These are phyloP conservation scores for Entomobrya proxima DNA, from an alignment of 2,888 invertebrate species.

Conservation along the genomic window DNA sequence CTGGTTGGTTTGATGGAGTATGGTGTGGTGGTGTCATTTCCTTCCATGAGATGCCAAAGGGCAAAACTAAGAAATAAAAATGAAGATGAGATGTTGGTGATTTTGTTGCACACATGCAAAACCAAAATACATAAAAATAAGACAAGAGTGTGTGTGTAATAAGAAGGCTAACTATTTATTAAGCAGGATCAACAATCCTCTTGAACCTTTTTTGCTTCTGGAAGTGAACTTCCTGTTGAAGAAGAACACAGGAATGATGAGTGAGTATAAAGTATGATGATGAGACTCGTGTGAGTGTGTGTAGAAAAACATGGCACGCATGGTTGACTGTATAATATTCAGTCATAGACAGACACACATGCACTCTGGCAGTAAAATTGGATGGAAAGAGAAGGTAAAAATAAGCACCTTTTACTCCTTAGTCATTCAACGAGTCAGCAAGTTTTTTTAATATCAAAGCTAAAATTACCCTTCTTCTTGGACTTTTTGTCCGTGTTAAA, in stretches of 20 bases:
- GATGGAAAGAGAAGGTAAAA: neutral
- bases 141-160: neutral
- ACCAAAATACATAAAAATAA: neutral
- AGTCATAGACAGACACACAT: neutral
- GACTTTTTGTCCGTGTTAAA: neutral
- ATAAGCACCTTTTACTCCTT: constrained; percentile 24
- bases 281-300: neutral
- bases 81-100: neutral
- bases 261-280: too few relatives aligned
- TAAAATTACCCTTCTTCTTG: constrained; percentile 9
- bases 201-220: constrained; percentile 32
- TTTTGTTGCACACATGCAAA: constrained; percentile 29
- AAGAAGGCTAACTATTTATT: neutral
- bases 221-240: constrained; percentile 55
- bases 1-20: too few relatives aligned
- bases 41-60: constrained; percentile 32
- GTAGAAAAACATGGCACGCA: constrained; percentile 21
- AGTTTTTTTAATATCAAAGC: constrained; percentile 8
- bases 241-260: too few relatives aligned
- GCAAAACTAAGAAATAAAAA: neutral
- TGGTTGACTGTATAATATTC: constrained; percentile 22
- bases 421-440: constrained; percentile 27
- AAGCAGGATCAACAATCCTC: neutral
- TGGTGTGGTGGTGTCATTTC: constrained; percentile 7
- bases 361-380: neutral